Percentiles rank a stretch among this genome's conserved stretches.
phyloP scores from a whole-genome alignment of 30 jellyfish, hydroid and myxozoan species.

The Chrysaora quinquecirrha region DNA sequence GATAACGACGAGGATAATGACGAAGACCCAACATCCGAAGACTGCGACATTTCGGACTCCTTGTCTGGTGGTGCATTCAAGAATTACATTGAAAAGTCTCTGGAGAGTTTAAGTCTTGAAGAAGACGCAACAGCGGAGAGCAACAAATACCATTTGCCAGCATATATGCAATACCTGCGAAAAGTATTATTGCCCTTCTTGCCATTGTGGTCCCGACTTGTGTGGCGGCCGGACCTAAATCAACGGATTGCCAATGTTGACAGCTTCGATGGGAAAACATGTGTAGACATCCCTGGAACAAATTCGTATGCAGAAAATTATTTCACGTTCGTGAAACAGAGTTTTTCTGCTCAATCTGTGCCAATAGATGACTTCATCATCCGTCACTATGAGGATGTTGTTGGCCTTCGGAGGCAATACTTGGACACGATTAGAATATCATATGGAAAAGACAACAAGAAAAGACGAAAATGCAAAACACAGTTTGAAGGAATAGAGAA shows the following conservation, averaged over 20 bases:
- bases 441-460: neutral
- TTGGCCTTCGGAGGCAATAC: constrained; percentile 1
- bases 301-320: constrained; percentile 13
- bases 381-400: neutral
- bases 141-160: neutral
- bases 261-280: neutral
- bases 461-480: neutral
- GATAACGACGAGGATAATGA: neutral
- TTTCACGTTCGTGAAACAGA: constrained; percentile 1
- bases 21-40: neutral
- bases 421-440: neutral
- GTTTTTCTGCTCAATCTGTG: neutral
- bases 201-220: neutral
- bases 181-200: neutral
- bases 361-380: constrained; percentile 5
- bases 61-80: neutral
- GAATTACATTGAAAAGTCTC: neutral
- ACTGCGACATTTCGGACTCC: neutral
- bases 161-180: neutral
- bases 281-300: neutral
- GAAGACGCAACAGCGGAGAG: neutral
- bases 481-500: neutral
- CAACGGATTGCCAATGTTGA: neutral
- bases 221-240: neutral
- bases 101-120: neutral